Evolutionary conservation across 1,140 invertebrate genomes (phyloP), one percentile per base, ranked within the genome.

Genomic region (Zaprionus gabonicus): DNA sequence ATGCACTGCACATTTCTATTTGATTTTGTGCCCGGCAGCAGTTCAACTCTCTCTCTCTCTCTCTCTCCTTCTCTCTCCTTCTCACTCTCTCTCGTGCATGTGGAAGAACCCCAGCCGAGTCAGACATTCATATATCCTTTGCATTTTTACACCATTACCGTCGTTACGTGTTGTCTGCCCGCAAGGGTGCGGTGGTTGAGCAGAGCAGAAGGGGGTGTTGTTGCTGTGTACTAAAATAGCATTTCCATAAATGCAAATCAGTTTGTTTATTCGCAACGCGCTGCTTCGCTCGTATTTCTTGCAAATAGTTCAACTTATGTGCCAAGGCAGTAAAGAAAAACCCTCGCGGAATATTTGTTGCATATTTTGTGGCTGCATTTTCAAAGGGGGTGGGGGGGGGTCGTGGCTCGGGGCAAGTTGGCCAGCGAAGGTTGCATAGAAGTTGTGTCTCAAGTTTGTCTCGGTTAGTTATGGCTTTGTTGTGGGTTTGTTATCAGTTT

Each of bases 231-330:
- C 68, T 83, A 78, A 81, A 86, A 85, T 84, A 76, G 70, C 71
- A 88, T 88, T 90, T 88, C 76, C 85, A 88, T 88, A 88, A 88
- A 88, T 88, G 85, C 85, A 88, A 88, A 88, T 88, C 85, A 88
- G 85, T 90, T 90, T 88, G 85, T 75, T 90, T 88, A 85, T 86
- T 80, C 51, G 59, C 83, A 44, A 53, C 72, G 65, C 55, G 38
- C 76, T 78, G 36, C 66, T 53, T 69, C 41, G 44, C 65, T 67
- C 51, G 69, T 85, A 76, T 81, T 86, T 85, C 71, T 86, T 72
- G 44, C 85, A 78, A 90, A 88, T 84, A 88, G 84, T 83, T 88
- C 87, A 81, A 86, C 76, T 86, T 83, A 80, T 83, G 67, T 49
- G 57, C 65, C 44, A 55, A 57, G 41, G 58, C 51, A 60, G 53